Evolutionary conservation across 2,888 invertebrate species (phyloP), one percentile per base, ranked within the genome.

Genomic region (Leptinotarsa haldemani): DNA sequence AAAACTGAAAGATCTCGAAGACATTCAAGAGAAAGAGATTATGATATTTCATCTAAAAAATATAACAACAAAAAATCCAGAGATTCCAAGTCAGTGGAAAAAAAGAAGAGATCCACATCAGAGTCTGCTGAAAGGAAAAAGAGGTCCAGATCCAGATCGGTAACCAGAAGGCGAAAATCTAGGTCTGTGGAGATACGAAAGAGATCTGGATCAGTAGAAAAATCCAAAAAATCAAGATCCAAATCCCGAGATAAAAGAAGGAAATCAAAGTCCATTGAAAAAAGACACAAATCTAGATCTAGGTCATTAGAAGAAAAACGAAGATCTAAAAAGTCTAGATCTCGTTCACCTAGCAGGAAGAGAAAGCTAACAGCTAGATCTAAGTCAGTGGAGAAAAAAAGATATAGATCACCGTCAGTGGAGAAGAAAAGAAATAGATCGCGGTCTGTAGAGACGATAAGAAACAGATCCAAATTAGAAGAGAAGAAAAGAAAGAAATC

Each of bases 61-160:
- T 75, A 75, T 65, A 30, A 40, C 1, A 74, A 79, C 46, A 70
- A 75, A 65, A 76, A 77, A 71, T 71, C 61, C 52, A 65, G 53
- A 70, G 71, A 30, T 65, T 74, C 73, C 64, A 78, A 72, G 71
- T 74, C 70, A 20, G 69, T 64, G 58, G 76, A 72, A 61, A 70
- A 58, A 58, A 75, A 53, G 73, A 71, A 48, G 15, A 65, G 53
- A 15, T 68, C 71, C 3, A 70, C 58, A 48, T 73, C 77, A 4
- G 66, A 61, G 25, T 77, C 74, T 20, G 65, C 20, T 63, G 65
- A 66, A 70, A 70, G 20, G 65, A 69, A 63, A 22, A 73, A 50
- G 25, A 71, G 74, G 72, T 71, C 70, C 40, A 82, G 82, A 83
- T 82, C 79, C 12, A 70, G 58, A 65, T 77, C 79, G 7, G 46